These are phyloP conservation scores for Galago senegalensis DNA, from an alignment of 2,797 vertebrate genomes.

Conservation along the genomic window DNA sequence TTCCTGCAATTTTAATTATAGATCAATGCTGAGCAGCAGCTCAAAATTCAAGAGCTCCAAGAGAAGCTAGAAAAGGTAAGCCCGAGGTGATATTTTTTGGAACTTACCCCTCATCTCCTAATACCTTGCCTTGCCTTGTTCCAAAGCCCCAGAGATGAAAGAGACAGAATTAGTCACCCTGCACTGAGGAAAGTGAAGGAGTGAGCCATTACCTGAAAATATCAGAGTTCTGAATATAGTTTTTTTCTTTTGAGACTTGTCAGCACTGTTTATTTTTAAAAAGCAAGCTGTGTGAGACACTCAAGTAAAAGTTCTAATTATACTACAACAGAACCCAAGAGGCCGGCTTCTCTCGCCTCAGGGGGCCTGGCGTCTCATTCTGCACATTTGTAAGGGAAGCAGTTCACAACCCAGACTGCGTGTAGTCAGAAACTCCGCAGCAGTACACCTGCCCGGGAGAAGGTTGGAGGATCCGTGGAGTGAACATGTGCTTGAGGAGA, in stretches of 20 bases:
- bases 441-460: neutral
- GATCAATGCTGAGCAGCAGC: constrained; percentile 96
- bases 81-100: constrained; percentile 45
- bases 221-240: constrained; percentile 81
- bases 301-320: constrained; percentile 82
- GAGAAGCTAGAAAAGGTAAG: constrained; percentile 97
- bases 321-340: constrained; percentile 58
- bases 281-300: constrained; percentile 82
- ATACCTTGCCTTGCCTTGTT: constrained; percentile 66
- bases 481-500: rapidly evolving
- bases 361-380: neutral
- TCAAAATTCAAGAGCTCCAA: constrained; percentile 97
- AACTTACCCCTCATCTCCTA: neutral
- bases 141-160: constrained; percentile 77
- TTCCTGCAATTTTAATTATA: constrained; percentile 84
- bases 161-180: constrained; percentile 85
- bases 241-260: constrained; percentile 85
- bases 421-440: neutral
- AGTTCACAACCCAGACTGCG: neutral
- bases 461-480: neutral
- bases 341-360: neutral
- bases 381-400: constrained; percentile 39
- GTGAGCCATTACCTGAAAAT: constrained; percentile 82
- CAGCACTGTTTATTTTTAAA: constrained; percentile 88
- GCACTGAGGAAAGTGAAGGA: constrained; percentile 76